Conservation (phyloP, 2,888 invertebrate genomes). For the Electrophaes corylata region DNA sequence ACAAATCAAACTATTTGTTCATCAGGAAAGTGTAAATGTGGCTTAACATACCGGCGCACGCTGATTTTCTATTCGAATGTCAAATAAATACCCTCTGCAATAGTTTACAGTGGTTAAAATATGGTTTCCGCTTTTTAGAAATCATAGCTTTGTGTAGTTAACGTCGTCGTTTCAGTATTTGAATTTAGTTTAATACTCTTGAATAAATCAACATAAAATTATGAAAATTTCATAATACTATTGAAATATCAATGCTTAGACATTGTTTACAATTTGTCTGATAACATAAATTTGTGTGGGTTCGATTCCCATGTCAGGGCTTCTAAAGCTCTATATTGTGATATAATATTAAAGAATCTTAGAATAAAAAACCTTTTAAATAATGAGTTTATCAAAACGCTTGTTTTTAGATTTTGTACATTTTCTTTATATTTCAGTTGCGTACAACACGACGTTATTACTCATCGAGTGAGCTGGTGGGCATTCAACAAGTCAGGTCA, state of each 20-base stretch:
- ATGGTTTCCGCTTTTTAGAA: not conserved
- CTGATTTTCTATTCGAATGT: too few relatives aligned
- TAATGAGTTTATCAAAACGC: constrained; percentile 22
- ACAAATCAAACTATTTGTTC: too few relatives aligned
- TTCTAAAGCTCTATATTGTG: not conserved
- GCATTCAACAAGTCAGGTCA: constrained; percentile 89
- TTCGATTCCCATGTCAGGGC: not conserved
- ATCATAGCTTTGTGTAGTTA: not conserved
- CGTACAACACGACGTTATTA: constrained; percentile 90
- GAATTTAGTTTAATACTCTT: not conserved
- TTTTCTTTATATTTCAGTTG: constrained; percentile 86
- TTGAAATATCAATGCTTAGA: not conserved
- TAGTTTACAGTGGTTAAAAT: too few relatives aligned
- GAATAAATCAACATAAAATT: not conserved
- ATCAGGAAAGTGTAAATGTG: too few relatives aligned
- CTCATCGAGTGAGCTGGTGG: constrained; percentile 91
- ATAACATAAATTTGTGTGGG: not conserved
- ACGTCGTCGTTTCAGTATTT: not conserved
- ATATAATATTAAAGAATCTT: not conserved
- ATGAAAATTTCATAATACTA: not conserved
- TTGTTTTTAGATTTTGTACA: constrained; percentile 56
- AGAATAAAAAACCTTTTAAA: not conserved
- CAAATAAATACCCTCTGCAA: too few relatives aligned
- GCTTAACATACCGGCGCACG: too few relatives aligned
- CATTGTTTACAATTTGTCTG: not conserved